phyloP scores from a whole-genome alignment of 2,113 vertebrate species.

The Cinclus cinclus region DNA sequence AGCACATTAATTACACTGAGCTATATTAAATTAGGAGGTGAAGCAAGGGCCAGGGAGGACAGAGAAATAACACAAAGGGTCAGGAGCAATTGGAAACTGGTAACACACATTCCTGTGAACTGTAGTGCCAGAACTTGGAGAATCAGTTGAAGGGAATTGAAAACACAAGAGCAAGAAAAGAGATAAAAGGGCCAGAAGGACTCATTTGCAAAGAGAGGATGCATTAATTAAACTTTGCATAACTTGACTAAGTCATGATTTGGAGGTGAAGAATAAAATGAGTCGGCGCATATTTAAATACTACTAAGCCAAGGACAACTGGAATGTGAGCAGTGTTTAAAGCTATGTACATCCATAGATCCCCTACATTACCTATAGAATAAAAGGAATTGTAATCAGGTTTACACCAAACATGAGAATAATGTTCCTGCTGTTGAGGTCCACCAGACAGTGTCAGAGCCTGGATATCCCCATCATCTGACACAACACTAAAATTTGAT shows the following conservation, averaged over 20 bases:
- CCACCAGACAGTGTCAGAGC: neutral
- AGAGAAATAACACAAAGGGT: conserved; percentile 29
- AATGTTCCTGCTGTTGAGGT: neutral
- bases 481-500: neutral
- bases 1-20: conserved; percentile 46
- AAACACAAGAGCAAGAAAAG: conserved; percentile 8
- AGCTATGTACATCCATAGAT: neutral
- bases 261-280: neutral
- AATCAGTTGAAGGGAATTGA: conserved; percentile 15
- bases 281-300: neutral
- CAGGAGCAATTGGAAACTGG: conserved; percentile 16
- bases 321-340: neutral
- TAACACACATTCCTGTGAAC: conserved; percentile 10
- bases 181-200: conserved; percentile 13
- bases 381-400: neutral
- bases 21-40: conserved; percentile 54
- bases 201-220: neutral
- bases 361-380: neutral
- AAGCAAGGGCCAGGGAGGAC: conserved; percentile 11
- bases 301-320: neutral
- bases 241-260: neutral
- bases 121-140: neutral
- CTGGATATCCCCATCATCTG: neutral
- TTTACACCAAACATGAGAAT: neutral
- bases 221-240: conserved; percentile 12